phyloP scores from a whole-genome alignment of 2,888 invertebrate species.

The Andrena minutula region DNA sequence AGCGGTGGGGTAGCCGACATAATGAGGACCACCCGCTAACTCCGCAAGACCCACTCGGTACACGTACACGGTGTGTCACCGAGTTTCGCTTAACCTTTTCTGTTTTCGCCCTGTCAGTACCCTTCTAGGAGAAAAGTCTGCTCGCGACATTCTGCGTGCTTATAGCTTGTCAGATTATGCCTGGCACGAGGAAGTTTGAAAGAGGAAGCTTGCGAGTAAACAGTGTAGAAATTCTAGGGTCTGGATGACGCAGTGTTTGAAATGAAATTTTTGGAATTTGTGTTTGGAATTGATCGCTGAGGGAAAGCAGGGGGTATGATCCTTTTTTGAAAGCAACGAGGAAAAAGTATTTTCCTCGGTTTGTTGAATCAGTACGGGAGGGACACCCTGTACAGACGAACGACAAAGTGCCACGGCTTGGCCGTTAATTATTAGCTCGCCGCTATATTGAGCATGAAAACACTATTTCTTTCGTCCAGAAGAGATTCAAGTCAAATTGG shows the following conservation, averaged over 20 bases:
- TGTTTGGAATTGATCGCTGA: too few species aligned
- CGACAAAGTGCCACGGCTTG: slow-evolving; percentile 56
- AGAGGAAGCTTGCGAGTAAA: too few species aligned
- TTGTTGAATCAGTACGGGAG: neutral
- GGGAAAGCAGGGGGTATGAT: too few species aligned
- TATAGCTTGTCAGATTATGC: too few species aligned
- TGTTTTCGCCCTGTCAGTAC: neutral
- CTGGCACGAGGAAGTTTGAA: too few species aligned
- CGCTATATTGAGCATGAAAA: slow-evolving; percentile 84
- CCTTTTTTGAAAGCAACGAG: neutral
- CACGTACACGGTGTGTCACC: slow-evolving; percentile 75
- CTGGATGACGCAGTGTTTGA: too few species aligned
- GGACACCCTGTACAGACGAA: slow-evolving; percentile 68
- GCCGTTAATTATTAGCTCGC: slow-evolving; percentile 82
- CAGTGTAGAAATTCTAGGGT: too few species aligned
- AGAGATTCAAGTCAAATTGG: slow-evolving; percentile 84
- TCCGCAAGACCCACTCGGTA: slow-evolving; percentile 73
- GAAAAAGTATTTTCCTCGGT: neutral
- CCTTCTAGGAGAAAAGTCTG: neutral
- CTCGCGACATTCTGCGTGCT: neutral
- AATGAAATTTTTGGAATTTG: too few species aligned
- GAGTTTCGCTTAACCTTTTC: slow-evolving; percentile 56
- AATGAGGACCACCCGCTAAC: slow-evolving; percentile 85
- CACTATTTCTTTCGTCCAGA: slow-evolving; percentile 81
- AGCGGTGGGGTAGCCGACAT: slow-evolving; percentile 81